Conservation (phyloP, 2,888 invertebrate species). For the Andrena camellia region DNA sequence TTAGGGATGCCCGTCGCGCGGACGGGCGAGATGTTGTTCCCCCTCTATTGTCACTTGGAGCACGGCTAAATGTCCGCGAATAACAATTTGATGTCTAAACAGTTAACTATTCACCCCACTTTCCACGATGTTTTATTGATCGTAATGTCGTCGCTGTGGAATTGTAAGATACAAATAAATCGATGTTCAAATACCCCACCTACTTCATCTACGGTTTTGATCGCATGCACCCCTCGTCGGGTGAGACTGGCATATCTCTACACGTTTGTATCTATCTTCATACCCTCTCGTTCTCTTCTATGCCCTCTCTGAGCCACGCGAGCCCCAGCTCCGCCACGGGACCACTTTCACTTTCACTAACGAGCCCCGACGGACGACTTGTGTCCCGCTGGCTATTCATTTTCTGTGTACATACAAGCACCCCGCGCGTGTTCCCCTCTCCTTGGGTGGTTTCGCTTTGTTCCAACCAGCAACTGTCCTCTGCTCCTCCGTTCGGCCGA, state of each 20-base stretch:
- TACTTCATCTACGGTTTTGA: constrained; percentile 43
- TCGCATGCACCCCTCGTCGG: not conserved
- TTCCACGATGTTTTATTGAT: constrained; percentile 64
- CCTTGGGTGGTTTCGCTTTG: not conserved
- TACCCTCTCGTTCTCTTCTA: not conserved
- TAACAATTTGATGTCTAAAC: constrained; percentile 51
- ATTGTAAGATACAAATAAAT: constrained; percentile 73
- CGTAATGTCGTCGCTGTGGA: constrained; percentile 69
- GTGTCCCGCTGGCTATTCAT: not conserved
- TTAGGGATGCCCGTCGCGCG: constrained; percentile 17
- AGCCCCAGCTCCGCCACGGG: too few relatives aligned
- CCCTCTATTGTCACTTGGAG: constrained; percentile 21
- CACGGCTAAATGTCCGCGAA: constrained; percentile 48
- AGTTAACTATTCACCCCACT: constrained; percentile 45
- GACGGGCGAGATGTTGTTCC: constrained; percentile 15
- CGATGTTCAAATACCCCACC: constrained; percentile 70
- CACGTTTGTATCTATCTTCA: not conserved
- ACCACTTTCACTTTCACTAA: too few relatives aligned
- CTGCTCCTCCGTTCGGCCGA: not conserved
- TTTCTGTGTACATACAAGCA: not conserved
- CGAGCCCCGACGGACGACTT: not conserved
- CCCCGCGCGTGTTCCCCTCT: not conserved
- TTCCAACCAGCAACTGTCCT: not conserved
- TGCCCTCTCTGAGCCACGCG: not conserved
- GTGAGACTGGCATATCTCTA: not conserved